Conservation (phyloP, 2,888 invertebrate genomes). For the Drosophila dives region DNA sequence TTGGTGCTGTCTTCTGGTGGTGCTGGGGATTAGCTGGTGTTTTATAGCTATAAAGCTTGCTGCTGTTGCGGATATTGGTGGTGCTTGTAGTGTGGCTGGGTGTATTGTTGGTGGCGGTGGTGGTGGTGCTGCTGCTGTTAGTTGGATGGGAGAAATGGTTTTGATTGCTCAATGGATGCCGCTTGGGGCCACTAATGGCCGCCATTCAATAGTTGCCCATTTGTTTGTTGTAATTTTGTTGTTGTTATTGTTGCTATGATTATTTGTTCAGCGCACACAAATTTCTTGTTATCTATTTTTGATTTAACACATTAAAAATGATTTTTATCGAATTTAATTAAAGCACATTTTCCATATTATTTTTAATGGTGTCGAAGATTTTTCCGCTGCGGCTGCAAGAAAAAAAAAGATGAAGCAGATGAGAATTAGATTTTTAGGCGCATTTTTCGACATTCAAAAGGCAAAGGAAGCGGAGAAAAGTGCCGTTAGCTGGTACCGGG, state of each 20-base stretch:
- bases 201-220: constrained; percentile 87
- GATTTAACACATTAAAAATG: constrained; percentile 50
- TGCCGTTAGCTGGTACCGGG: constrained; percentile 74
- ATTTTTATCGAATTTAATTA: constrained; percentile 35
- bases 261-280: constrained; percentile 11
- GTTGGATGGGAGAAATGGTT: constrained; percentile 72
- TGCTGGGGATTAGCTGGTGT: constrained; percentile 45
- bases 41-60: constrained; percentile 34
- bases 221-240: constrained; percentile 40
- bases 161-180: constrained; percentile 86
- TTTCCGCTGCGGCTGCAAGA: constrained; percentile 34
- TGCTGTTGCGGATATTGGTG: constrained; percentile 29
- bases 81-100: constrained; percentile 23
- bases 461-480: constrained; percentile 39
- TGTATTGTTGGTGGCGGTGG: constrained; percentile 16
- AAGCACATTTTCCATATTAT: constrained; percentile 48
- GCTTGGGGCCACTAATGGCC: constrained; percentile 94
- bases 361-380: constrained; percentile 1
- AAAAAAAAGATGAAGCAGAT: constrained; percentile 10
- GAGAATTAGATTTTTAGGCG: constrained; percentile 57
- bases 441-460: constrained; percentile 49
- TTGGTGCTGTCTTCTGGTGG: constrained; percentile 26
- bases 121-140: constrained; percentile 36
- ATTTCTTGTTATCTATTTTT: constrained; percentile 24
- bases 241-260: constrained; percentile 12